Conservation (phyloP, 1,140 invertebrate genomes). For the Atopsyche davidsoni region DNA sequence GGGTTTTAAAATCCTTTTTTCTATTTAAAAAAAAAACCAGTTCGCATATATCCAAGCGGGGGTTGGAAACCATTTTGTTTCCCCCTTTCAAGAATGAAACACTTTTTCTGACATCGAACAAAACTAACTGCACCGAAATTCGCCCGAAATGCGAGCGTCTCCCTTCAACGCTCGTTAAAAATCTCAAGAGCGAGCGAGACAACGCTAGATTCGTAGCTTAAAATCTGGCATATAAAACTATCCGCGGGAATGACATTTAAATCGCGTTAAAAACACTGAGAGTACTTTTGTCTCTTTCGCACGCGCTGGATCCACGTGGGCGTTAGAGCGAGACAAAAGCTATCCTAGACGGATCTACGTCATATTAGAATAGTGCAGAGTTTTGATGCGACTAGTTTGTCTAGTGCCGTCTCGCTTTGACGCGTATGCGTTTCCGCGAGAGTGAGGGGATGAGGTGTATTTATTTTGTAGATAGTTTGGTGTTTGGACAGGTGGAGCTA, state of each 20-base stretch:
- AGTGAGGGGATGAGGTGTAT: conserved; percentile 3
- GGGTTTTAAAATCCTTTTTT: too few relatives aligned
- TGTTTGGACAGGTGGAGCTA: conserved; percentile 16
- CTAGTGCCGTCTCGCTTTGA: conserved; percentile 2
- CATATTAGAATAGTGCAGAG: background rate
- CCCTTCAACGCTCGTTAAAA: background rate
- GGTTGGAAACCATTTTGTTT: too few relatives aligned
- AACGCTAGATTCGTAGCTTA: too few relatives aligned
- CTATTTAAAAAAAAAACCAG: too few relatives aligned
- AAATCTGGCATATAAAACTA: background rate
- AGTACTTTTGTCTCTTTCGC: background rate
- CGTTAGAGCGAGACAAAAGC: background rate
- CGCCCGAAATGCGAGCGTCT: conserved; percentile 1
- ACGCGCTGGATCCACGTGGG: background rate
- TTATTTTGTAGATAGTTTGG: background rate
- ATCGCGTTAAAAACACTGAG: too few relatives aligned
- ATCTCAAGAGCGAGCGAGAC: conserved; percentile 3
- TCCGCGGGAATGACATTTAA: background rate
- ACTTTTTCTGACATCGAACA: too few relatives aligned
- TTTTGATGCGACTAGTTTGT: background rate
- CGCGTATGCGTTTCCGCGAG: background rate
- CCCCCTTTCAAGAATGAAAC: too few relatives aligned
- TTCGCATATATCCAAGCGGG: too few relatives aligned
- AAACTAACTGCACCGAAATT: too few relatives aligned
- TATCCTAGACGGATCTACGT: background rate